Conservation (phyloP, 2,797 vertebrate genomes). For the Pogonophryne albipinna region DNA sequence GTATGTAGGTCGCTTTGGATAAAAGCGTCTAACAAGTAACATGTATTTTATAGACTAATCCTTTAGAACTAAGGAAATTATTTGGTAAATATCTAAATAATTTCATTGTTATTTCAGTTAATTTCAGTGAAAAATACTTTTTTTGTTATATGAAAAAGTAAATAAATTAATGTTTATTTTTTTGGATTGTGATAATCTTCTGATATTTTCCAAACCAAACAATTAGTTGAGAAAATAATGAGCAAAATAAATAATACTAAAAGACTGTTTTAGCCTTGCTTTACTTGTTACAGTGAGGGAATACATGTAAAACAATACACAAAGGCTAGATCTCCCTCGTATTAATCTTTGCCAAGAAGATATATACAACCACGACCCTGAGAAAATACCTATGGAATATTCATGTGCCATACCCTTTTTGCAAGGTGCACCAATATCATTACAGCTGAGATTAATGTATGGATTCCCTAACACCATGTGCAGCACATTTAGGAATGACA, state of each 20-base stretch:
- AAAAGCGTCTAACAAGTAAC: too few relatives aligned
- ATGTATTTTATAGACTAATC: not conserved
- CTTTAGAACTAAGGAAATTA: not conserved
- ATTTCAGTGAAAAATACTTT: not conserved
- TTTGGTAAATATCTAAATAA: not conserved
- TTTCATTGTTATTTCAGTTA: too few relatives aligned
- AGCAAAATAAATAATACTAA: not conserved
- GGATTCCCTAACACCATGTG: conserved; percentile 59
- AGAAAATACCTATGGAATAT: conserved; percentile 65
- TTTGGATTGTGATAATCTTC: not conserved
- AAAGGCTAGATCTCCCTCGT: conserved; percentile 18
- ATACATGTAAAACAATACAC: conserved; percentile 11
- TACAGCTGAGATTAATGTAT: conserved; percentile 65
- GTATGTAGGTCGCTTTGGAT: too few relatives aligned
- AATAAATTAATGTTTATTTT: not conserved
- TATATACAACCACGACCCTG: conserved; percentile 57
- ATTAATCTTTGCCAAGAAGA: conserved; percentile 48
- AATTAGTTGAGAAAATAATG: not conserved
- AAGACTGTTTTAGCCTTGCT: not conserved
- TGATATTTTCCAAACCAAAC: conserved; percentile 7
- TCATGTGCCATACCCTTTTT: conserved; percentile 52
- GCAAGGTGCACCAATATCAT: conserved; percentile 59
- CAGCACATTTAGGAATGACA: conserved; percentile 68
- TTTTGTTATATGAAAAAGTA: not conserved
- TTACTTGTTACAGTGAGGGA: not conserved